Evolutionary conservation across 2,113 vertebrate species (phyloP), one percentile per base, ranked within the genome.

Genomic region (Aegotheles bennettii): DNA sequence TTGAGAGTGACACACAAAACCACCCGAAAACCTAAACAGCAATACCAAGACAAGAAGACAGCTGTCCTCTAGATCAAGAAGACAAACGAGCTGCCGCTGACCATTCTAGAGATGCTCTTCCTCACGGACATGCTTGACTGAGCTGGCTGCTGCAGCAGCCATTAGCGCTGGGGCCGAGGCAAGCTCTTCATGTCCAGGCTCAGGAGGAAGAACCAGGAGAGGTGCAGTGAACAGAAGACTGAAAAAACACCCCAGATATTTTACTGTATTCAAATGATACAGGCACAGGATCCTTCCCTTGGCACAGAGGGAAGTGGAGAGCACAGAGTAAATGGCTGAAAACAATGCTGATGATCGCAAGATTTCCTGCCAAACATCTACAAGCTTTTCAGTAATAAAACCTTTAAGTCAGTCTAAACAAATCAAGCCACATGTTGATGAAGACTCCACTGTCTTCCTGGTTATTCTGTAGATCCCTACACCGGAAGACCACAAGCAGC

Each of bases 111-210:
- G n/a, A 13, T 1, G 2, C 12, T 69, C 40, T 61, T 6, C 31
- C 21, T 21, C 16, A 35, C 31, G 80, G 59, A 43, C 40, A 13
- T 13, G 36, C 36, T 24, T 35, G 73, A 29, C 31, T 8, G 23
- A 74, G 40, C 19, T 25, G 43, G 25, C 19, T 3, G 53, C 19
- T 28, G 57, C 36, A 77, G 45, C 40, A 65, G 56, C 42, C 5
- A 1, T 6, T 19, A 26, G n/a, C 0, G 3, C 17, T 38, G 35
- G 19, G 35, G 35, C 21, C 3, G 1, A 88, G 13, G 25, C 24
- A 77, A 79, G 54, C 20, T 63, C 42, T 36, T 68, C 57, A 53
- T 88, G 24, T 10, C 40, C 2, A 7, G 18, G 9, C 42, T 82
- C 48, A 59, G 33, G 6, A 51, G 33, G 29, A 73, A 57, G 43